These are phyloP conservation scores for Eupeodes latifasciatus DNA, from an alignment of 2,888 invertebrate genomes.

Conservation along the genomic window DNA sequence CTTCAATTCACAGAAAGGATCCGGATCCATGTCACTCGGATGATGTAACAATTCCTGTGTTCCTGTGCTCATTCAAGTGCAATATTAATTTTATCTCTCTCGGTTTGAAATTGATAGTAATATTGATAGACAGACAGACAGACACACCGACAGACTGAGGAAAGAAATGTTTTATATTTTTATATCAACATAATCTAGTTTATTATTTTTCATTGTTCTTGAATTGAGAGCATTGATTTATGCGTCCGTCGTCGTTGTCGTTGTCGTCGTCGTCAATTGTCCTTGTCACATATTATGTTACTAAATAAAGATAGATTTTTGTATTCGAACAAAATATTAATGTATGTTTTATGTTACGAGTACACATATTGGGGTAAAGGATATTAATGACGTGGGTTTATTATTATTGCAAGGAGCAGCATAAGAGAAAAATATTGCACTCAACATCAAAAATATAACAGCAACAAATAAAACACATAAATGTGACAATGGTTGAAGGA, in stretches of 20 bases:
- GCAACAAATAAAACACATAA: conserved; percentile 10
- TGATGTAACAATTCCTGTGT: conserved; percentile 17
- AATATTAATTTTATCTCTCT: conserved; percentile 41
- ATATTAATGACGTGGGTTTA: conserved; percentile 46
- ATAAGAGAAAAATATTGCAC: conserved; percentile 27
- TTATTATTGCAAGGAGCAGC: conserved; percentile 15
- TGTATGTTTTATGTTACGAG: too few species aligned
- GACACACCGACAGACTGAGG: background rate
- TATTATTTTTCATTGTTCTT: conserved; percentile 23
- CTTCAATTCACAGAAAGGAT: background rate
- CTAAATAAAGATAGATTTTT: conserved; percentile 21
- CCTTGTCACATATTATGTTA: conserved; percentile 53
- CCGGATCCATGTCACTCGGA: conserved; percentile 22
- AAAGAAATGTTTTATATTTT: background rate
- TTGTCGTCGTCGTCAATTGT: conserved; percentile 24
- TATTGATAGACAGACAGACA: conserved; percentile 16
- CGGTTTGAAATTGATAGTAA: conserved; percentile 18
- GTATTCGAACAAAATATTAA: conserved; percentile 40
- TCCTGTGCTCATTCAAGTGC: conserved; percentile 4
- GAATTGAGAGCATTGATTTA: conserved; percentile 17
- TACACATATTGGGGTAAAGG: conserved; percentile 13
- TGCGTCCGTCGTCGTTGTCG: background rate
- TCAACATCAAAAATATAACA: background rate
- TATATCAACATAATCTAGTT: conserved; percentile 34
- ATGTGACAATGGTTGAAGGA: conserved; percentile 60